phyloP scores from a whole-genome alignment of 2,113 vertebrate genomes.

The Labeo catla region DNA sequence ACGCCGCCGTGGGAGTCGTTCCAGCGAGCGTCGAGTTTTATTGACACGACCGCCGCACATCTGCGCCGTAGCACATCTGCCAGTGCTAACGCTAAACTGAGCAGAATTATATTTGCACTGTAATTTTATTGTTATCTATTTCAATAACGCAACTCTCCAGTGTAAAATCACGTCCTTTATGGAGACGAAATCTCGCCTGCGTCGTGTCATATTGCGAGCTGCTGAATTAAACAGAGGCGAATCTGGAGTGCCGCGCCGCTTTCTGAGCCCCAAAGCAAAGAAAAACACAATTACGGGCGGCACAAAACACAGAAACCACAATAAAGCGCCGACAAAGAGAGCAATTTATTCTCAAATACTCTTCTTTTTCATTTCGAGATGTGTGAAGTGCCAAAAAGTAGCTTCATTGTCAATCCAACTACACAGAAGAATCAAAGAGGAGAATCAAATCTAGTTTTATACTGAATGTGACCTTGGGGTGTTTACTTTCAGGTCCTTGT shows the following conservation, averaged over 20 bases:
- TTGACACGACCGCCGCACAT: not conserved
- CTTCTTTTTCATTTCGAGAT: not conserved
- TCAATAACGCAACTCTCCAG: slow-evolving; percentile 14
- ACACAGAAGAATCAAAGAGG: not conserved
- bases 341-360: not conserved
- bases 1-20: slow-evolving; percentile 56
- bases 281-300: not conserved
- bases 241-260: not conserved
- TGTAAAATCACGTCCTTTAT: slow-evolving; percentile 2
- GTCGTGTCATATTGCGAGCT: not conserved
- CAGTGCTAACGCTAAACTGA: slow-evolving; percentile 14
- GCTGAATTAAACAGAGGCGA: slow-evolving; percentile 18
- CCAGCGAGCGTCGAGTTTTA: slow-evolving; percentile 3
- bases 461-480: not conserved
- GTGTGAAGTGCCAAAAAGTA: not conserved
- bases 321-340: not conserved
- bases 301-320: not conserved
- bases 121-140: slow-evolving; percentile 30
- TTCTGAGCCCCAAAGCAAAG: not conserved
- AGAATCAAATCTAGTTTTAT: not conserved
- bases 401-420: not conserved
- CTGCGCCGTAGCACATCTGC: not conserved
- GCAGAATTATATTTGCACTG: slow-evolving; percentile 23
- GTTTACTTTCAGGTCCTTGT: not conserved
- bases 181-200: not conserved